Conservation (phyloP, 2,113 vertebrate species). For the Falco punctatus region DNA sequence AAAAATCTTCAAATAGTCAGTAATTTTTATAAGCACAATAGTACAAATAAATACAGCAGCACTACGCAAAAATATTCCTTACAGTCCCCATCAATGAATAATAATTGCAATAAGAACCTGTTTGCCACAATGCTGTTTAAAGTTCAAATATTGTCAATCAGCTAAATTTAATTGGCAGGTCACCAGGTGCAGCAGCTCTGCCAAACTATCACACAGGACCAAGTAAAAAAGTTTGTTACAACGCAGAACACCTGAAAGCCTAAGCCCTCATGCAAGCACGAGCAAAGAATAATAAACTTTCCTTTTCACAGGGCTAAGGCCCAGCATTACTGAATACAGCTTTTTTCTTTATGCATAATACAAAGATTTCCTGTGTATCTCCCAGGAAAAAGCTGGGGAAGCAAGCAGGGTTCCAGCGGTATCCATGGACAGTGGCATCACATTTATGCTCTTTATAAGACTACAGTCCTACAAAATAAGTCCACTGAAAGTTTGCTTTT, state of each 20-base stretch:
- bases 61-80: not conserved
- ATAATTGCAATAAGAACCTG: not conserved
- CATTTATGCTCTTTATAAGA: not conserved
- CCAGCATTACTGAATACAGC: not conserved
- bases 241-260: slow-evolving; percentile 3
- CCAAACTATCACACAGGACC: not conserved
- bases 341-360: not conserved
- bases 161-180: not conserved
- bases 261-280: not conserved
- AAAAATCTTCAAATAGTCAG: slow-evolving; percentile 36
- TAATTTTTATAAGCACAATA: slow-evolving; percentile 33
- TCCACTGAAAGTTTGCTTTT: not conserved
- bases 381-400: not conserved
- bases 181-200: slow-evolving; percentile 17
- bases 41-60: slow-evolving; percentile 42
- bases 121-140: not conserved
- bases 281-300: slow-evolving; percentile 1
- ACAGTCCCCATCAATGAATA: not conserved
- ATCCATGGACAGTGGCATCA: not conserved
- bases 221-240: not conserved
- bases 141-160: not conserved
- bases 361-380: not conserved
- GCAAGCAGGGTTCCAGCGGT: not conserved
- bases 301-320: not conserved
- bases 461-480: slow-evolving; percentile 16